Conservation (phyloP, 2,888 invertebrate species). For the Tanytarsus gracilentus region DNA sequence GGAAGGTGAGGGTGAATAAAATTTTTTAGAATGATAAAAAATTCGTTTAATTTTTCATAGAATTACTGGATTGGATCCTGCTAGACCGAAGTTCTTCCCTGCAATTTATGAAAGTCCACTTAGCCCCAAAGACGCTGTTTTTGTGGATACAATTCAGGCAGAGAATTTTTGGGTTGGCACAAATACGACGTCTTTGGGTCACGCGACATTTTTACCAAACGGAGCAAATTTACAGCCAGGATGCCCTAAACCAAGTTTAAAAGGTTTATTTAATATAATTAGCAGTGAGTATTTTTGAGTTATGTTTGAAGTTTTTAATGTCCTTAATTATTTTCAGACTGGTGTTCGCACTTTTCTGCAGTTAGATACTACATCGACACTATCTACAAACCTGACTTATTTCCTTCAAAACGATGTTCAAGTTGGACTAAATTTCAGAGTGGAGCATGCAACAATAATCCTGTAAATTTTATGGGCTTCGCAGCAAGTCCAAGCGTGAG, state of each 20-base stretch:
- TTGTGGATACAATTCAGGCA: constrained; percentile 9
- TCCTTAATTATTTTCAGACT: background rate
- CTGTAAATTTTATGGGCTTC: background rate
- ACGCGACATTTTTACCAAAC: constrained; percentile 1
- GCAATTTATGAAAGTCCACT: background rate
- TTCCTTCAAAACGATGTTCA: background rate
- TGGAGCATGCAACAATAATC: background rate
- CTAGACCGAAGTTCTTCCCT: constrained; percentile 5
- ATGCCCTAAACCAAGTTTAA: background rate
- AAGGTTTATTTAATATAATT: background rate
- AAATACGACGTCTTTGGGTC: background rate
- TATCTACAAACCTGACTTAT: background rate
- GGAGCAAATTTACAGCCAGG: background rate
- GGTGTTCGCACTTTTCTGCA: constrained; percentile 8
- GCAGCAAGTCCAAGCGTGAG: background rate
- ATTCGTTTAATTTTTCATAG: constrained; percentile 4
- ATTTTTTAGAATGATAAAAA: background rate
- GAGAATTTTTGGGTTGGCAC: constrained; percentile 3
- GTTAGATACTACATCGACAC: background rate
- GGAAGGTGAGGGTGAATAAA: background rate
- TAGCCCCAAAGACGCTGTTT: background rate
- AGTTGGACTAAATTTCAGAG: background rate
- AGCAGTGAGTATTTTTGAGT: constrained; percentile 2
- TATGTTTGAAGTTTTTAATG: no score
- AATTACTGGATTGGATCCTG: constrained; percentile 12